A percentile compares a stretch with the other conserved stretches of the same genome.
phyloP scores from a whole-genome alignment of 2,888 invertebrate species.

The Caenorhabditis sp. region DNA sequence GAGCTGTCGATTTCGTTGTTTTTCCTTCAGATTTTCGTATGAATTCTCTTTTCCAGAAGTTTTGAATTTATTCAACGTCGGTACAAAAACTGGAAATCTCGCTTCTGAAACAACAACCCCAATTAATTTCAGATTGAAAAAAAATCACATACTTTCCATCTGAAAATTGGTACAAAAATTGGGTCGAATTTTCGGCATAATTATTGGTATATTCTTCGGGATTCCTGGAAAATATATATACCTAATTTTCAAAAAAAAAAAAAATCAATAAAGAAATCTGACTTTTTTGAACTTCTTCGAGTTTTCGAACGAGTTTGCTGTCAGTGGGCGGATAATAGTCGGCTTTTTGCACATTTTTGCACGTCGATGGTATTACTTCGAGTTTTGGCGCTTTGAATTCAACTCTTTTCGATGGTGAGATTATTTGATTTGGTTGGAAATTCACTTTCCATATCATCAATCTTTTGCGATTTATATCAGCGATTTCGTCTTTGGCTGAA shows the following conservation, averaged over 20 bases:
- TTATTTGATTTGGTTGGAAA: background rate
- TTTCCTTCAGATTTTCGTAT: too few relatives aligned
- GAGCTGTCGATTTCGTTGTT: too few relatives aligned
- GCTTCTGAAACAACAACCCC: too few relatives aligned
- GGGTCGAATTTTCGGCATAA: background rate
- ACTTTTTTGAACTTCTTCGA: background rate
- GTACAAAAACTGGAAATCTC: too few relatives aligned
- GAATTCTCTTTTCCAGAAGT: too few relatives aligned
- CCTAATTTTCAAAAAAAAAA: too few relatives aligned
- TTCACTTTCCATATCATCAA: background rate
- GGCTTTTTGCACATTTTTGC: too few relatives aligned
- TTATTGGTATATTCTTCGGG: background rate
- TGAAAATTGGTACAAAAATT: background rate
- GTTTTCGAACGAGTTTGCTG: background rate
- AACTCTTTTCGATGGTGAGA: background rate
- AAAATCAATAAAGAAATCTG: too few relatives aligned
- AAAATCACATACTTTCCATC: background rate
- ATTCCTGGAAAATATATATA: background rate
- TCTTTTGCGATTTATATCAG: background rate
- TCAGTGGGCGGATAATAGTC: too few relatives aligned
- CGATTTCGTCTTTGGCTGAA: background rate
- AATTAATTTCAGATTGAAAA: background rate
- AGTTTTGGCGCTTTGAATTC: background rate
- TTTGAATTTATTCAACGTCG: too few relatives aligned
- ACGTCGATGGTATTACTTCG: too few relatives aligned